Conservation (phyloP, 2,888 invertebrate species). For the Tetrapedia diversipes region DNA sequence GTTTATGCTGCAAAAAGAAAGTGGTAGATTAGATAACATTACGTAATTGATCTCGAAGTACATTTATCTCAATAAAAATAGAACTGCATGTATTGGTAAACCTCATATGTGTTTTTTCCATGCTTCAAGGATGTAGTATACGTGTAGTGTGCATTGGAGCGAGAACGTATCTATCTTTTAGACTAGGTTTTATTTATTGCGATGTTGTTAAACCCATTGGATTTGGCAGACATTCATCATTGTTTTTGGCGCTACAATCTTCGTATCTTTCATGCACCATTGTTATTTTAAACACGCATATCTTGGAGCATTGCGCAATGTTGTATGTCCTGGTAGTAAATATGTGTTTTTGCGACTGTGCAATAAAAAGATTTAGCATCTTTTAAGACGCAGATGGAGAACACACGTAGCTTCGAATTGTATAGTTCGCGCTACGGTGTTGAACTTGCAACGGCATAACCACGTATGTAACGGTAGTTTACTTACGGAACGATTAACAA, state of each 20-base stretch:
- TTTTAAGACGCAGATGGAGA: conserved; percentile 10
- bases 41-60: conserved; percentile 44
- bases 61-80: conserved; percentile 16
- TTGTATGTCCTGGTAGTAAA: background rate
- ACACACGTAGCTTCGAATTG: conserved; percentile 22
- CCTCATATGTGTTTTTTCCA: background rate
- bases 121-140: background rate
- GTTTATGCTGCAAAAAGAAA: too few species aligned
- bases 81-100: conserved; percentile 19
- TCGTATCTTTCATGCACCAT: conserved; percentile 18
- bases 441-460: conserved; percentile 72
- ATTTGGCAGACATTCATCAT: conserved; percentile 40
- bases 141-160: background rate
- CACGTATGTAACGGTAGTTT: conserved; percentile 74
- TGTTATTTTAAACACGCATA: conserved; percentile 41
- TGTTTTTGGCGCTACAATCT: conserved; percentile 23
- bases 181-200: conserved; percentile 11
- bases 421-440: conserved; percentile 65
- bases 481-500: conserved; percentile 64
- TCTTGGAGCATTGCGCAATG: conserved; percentile 7
- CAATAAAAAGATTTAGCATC: background rate
- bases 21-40: conserved; percentile 31
- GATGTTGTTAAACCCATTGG: conserved; percentile 25
- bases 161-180: background rate
- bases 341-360: background rate